Base-by-base conservation (phyloP, 2,888 invertebrate species). In the Sinhomidia bicolor region DNA sequence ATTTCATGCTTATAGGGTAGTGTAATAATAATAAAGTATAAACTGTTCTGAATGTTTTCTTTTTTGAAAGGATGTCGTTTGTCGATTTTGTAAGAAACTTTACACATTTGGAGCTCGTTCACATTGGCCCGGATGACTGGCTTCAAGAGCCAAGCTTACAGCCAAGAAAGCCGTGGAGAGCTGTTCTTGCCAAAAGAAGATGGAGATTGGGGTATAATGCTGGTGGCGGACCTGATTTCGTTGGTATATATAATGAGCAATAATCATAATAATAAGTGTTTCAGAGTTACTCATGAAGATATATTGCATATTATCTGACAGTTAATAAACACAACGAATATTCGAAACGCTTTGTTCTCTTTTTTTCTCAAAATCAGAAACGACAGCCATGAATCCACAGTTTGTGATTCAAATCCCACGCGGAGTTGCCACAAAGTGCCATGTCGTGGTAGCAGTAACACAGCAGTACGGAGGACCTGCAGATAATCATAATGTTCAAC, bases 81-180 rank as follows among this genome's bases (percentile, higher is more conserved):
- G 95, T 95, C 79, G 96, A 96, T 93, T 96, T 96, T 93, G 95
- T 95, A 78, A 93, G 94, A 17, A 95, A 95, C 93, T 96, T 96
- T 94, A 95, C 95, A 1, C 95, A 95, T 92, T 94, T 96, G 91
- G 96, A 96, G 93, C 94, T 96, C 92, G 96, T 96, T 91, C 96
- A 96, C 93, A 95, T 96, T 91, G 96, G 96, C 10, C 96, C 96
- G 14, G 96, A 96, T 93, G 96, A 96, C 93, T 96, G 96, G 96
- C 95, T 96, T 95, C 93, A 94, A 92, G 96, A 96, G 93, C 94
- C 95, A 20, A 95, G 95, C 47, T 94, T 96, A 91, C 96, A 95
- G 93, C 95, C 95, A 74, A 95, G 95, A 93, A 95, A 95, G 93
- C 96, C 96, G 26, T 96, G 96, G 96, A 94, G 96, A 90, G 96